Evolutionary conservation across 2,888 invertebrate genomes (phyloP).

Genomic region (Argyra leucocephala): DNA sequence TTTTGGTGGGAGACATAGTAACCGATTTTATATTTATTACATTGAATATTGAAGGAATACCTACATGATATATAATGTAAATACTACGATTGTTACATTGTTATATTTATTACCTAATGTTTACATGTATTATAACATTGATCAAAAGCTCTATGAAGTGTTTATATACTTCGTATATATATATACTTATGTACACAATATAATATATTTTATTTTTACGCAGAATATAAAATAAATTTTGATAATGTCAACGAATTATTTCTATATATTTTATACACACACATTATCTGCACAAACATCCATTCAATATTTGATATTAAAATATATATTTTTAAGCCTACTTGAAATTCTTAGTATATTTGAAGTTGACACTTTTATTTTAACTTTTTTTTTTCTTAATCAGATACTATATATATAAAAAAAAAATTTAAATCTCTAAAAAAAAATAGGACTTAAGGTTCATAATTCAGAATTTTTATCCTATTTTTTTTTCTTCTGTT

Average conservation of each 20-base stretch:
- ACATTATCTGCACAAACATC: neutral
- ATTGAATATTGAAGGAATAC: neutral
- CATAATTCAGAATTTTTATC: neutral
- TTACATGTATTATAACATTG: too few species aligned
- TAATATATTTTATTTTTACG: neutral
- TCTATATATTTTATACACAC: neutral
- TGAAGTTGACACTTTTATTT: neutral
- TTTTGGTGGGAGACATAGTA: neutral
- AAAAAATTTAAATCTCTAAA: neutral
- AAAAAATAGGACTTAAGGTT: neutral
- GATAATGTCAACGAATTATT: neutral
- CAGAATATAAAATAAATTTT: neutral
- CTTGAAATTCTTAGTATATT: neutral
- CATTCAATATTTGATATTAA: neutral
- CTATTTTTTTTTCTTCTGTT: neutral
- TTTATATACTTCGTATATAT: too few species aligned
- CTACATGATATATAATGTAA: too few species aligned
- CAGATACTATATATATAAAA: neutral
- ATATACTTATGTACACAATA: too few species aligned
- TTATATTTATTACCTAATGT: neutral
- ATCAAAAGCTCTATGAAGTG: too few species aligned
- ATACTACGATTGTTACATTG: neutral
- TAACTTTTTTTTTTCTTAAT: neutral
- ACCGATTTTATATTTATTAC: constrained; percentile 6
- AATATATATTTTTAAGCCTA: neutral